phyloP scores from a whole-genome alignment of 2,888 invertebrate species.

The Leptogaster cylindrica region DNA sequence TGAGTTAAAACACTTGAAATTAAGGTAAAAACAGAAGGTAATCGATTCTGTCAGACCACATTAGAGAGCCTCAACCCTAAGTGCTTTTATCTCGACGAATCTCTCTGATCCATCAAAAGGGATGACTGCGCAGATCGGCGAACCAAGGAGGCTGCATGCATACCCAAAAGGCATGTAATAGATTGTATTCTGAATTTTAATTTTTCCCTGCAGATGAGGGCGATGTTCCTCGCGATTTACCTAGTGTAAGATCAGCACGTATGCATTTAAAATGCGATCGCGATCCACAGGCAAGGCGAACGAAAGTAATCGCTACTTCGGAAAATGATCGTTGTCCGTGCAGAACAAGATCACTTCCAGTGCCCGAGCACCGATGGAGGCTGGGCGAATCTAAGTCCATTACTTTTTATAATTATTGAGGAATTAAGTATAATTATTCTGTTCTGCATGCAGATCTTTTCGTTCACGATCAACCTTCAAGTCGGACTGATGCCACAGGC shows the following conservation, averaged over 20 bases:
- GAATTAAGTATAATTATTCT: conserved; percentile 40
- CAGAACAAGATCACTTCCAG: conserved; percentile 29
- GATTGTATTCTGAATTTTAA: conserved; percentile 35
- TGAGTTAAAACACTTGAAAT: background rate
- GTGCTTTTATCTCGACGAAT: conserved; percentile 28
- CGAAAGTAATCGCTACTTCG: conserved; percentile 1
- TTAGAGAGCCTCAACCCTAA: conserved; percentile 19
- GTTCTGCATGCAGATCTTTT: conserved; percentile 8
- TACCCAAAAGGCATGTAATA: conserved; percentile 33
- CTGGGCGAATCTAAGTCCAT: background rate
- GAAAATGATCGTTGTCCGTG: no score
- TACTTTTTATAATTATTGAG: conserved; percentile 36
- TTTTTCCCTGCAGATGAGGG: conserved; percentile 33
- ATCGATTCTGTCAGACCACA: conserved; percentile 16
- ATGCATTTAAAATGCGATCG: conserved; percentile 21
- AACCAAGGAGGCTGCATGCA: background rate
- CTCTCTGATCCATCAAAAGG: conserved; percentile 33
- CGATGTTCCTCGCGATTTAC: conserved; percentile 26
- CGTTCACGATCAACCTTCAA: background rate
- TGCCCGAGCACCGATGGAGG: conserved; percentile 8
- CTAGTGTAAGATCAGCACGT: conserved; percentile 16
- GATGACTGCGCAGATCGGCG: conserved; percentile 15
- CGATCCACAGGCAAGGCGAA: conserved; percentile 14
- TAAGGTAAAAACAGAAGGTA: background rate
- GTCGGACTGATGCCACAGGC: background rate